phyloP scores from a whole-genome alignment of 2,797 vertebrate species.

The Sebastes jordani region DNA sequence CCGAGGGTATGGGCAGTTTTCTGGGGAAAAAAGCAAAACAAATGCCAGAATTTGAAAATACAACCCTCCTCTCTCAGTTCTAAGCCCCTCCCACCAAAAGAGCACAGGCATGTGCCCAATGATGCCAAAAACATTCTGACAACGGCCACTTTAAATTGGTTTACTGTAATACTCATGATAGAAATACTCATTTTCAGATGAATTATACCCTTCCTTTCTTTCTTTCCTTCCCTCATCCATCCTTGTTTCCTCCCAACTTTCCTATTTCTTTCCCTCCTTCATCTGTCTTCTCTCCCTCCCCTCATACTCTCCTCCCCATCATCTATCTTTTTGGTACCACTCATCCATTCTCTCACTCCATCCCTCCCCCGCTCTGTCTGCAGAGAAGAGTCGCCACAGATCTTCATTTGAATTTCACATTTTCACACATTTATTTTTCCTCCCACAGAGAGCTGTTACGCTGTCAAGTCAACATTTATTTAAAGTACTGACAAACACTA shows the following conservation, averaged over 20 bases:
- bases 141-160: neutral
- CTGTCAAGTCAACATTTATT: neutral
- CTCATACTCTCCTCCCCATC: neutral
- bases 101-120: too few species aligned
- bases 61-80: too few species aligned
- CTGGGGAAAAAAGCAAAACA: neutral
- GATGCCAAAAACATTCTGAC: too few species aligned
- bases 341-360: conserved; percentile 14
- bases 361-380: conserved; percentile 14
- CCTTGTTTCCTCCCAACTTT: conserved; percentile 4
- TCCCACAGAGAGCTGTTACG: neutral
- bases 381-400: neutral
- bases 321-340: conserved; percentile 34
- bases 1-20: too few species aligned
- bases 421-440: neutral
- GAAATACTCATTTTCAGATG: neutral
- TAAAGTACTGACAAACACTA: neutral
- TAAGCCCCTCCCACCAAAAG: too few species aligned
- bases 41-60: neutral
- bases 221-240: neutral
- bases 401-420: conserved; percentile 2
- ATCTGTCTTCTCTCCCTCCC: conserved; percentile 2
- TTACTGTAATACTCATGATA: neutral
- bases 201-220: neutral
- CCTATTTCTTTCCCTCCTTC: neutral